phyloP scores from a whole-genome alignment of 2,888 invertebrate species.

The Ennomos fuscantarius region DNA sequence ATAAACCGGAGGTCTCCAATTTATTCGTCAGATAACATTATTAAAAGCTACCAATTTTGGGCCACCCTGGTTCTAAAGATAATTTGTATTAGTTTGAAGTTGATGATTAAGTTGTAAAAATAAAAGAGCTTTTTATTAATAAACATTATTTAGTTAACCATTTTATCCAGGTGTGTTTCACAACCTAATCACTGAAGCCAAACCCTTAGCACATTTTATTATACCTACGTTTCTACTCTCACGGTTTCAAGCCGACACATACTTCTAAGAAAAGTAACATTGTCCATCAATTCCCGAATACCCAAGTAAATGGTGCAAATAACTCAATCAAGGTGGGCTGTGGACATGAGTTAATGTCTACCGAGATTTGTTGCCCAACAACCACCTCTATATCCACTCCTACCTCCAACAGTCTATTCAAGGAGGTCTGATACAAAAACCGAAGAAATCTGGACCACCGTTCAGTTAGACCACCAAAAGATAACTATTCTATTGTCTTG shows the following conservation, averaged over 20 bases:
- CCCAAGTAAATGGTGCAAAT: conserved; percentile 49
- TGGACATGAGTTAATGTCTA: conserved; percentile 42
- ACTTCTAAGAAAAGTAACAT: conserved; percentile 42
- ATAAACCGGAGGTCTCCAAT: conserved; percentile 58
- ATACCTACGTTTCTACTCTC: not conserved
- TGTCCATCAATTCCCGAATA: conserved; percentile 41
- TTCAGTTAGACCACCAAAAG: conserved; percentile 38
- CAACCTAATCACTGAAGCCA: not conserved
- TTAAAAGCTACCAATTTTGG: conserved; percentile 57
- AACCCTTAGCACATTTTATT: too few relatives aligned
- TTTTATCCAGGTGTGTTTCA: conserved; percentile 15
- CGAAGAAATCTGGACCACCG: conserved; percentile 45
- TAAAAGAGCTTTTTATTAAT: conserved; percentile 8
- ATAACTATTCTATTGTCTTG: conserved; percentile 15
- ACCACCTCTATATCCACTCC: conserved; percentile 40
- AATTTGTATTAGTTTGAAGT: conserved; percentile 13
- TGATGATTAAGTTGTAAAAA: not conserved
- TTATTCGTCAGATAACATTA: conserved; percentile 63
- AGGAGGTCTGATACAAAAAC: conserved; percentile 53
- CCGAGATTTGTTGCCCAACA: conserved; percentile 44
- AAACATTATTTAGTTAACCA: conserved; percentile 21
- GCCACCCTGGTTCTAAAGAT: conserved; percentile 55
- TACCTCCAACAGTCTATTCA: conserved; percentile 26
- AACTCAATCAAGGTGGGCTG: conserved; percentile 51
- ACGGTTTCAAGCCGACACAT: conserved; percentile 26